Evolutionary conservation across 2,797 vertebrate genomes (phyloP), one percentile per base, ranked within the genome.

Genomic region (Dromococcyx pavoninus): DNA sequence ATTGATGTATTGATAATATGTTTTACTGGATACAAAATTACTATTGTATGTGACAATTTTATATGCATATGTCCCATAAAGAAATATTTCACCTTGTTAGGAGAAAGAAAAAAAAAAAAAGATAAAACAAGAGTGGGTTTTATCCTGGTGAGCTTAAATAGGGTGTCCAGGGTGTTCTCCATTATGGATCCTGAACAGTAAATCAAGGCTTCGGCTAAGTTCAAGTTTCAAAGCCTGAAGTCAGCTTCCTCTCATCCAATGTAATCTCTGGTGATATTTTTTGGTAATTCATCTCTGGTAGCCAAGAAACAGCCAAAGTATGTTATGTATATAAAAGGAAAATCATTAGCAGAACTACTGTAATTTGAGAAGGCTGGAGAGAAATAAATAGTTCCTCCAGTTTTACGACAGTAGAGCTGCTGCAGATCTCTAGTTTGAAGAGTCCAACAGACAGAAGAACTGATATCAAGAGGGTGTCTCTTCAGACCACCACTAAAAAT

Each of bases 1-100:
- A n/a, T n/a, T n/a, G n/a, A n/a, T 58, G 18, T 27, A 28, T 35
- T 0, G 0, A 8, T 37, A 1, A 10, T 60, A 32, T 58, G 44
- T 48, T 57, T 43, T 33, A 64, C 14, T 6, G 7, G 73, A 62
- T 48, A 50, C 8, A 61, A 74, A 60, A 35, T 23, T 60, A 11
- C 15, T 77, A 8, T 11, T 46, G 4, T 12, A 13, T 69, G 72
- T 61, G 11, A 53, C 9, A 56, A 23, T 53, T 67, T 67, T 39
- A 17, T 54, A 58, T 11, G 9, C 10, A 12, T 71, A 27, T 64
- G 50, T 22, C 25, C 46, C 24, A 30, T 16, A 7, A 15, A 60
- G 21, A 75, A 85, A 85, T 17, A 24, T 9, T 32, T 17, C 32
- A 62, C 25, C 13, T 25, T 72, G 5, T 37, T 33, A 54, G 1